Base-by-base conservation (phyloP, 2,888 invertebrate genomes). In the Ligdia adustata region DNA sequence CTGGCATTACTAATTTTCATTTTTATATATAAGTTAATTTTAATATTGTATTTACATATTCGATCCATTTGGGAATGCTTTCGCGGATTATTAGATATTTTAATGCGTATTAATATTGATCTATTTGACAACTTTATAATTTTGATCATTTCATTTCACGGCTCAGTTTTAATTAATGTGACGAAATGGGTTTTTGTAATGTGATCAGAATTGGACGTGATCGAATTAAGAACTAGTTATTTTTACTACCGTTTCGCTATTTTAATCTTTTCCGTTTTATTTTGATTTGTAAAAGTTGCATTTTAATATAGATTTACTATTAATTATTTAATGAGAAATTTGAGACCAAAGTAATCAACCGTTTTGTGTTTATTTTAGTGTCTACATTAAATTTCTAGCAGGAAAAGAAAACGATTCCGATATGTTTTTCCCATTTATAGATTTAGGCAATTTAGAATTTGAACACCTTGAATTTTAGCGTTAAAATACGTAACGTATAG, bases 51-150 rank as follows among this genome's bases (percentile, higher is more conserved):
- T 53, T 51, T 35, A 31, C 53, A 56, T 56, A 51, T 45, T 51
- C 45, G 45, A 28, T 35, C 29, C 35, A 45, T 56, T 56, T 47
- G 52, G 38, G 46, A 31, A 34, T 50, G 40, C 39, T 52, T 54
- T 53, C 29, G 48, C 52, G 27, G 47, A 32, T 22, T 27, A 32
- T 41, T 41, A 20, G 22, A 47, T 31, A 26, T 40, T 31, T 47
- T 41, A 35, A 47, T 37, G 14, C 35, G n/a, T 41, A 43, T 59
- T 44, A 42, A 29, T 46, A 51, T 56, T 56, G 52, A 66, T 57
- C 42, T 53, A 59, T 51, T 38, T 57, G 60, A 60, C 60, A 62
- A 50, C 55, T 62, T 42, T 60, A 64, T 62, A 60, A 53, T 57
- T 56, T 53, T 46, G 34, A 32, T 42, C 44, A 41, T 54, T 45